These are phyloP conservation scores for Myripristis jacobus DNA, from an alignment of 2,797 vertebrate species.

Conservation along the genomic window DNA sequence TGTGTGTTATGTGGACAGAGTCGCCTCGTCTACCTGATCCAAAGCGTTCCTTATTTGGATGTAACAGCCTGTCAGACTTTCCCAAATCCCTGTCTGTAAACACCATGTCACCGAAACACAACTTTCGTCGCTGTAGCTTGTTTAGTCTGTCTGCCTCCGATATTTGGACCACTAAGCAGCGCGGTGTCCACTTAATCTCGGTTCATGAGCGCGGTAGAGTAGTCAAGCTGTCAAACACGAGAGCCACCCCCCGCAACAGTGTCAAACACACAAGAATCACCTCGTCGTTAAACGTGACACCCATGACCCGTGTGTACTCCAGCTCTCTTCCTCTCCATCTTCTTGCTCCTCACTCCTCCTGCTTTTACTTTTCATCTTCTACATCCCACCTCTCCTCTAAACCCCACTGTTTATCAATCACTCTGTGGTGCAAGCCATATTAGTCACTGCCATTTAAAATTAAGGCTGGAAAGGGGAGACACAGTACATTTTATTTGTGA, in stretches of 20 bases:
- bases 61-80: conserved; percentile 66
- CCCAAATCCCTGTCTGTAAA: conserved; percentile 69
- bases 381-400: conserved; percentile 34
- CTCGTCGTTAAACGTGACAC: conserved; percentile 69
- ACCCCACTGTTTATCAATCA: conserved; percentile 42
- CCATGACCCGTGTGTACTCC: conserved; percentile 61
- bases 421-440: background rate
- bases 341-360: conserved; percentile 13
- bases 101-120: conserved; percentile 66
- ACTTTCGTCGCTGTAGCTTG: conserved; percentile 75
- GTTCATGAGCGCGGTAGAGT: conserved; percentile 70
- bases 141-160: conserved; percentile 79
- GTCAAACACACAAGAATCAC: conserved; percentile 77
- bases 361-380: conserved; percentile 40
- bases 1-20: background rate
- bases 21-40: conserved; percentile 56
- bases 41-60: conserved; percentile 80
- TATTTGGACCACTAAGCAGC: conserved; percentile 75
- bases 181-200: conserved; percentile 68
- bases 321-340: conserved; percentile 41
- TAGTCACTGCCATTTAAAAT: background rate
- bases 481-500: conserved; percentile 44
- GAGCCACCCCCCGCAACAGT: conserved; percentile 72
- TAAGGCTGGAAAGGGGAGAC: background rate
- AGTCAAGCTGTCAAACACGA: conserved; percentile 76